Evolutionary conservation across 1,140 invertebrate genomes (phyloP).

Genomic region (Drosophila sp.): DNA sequence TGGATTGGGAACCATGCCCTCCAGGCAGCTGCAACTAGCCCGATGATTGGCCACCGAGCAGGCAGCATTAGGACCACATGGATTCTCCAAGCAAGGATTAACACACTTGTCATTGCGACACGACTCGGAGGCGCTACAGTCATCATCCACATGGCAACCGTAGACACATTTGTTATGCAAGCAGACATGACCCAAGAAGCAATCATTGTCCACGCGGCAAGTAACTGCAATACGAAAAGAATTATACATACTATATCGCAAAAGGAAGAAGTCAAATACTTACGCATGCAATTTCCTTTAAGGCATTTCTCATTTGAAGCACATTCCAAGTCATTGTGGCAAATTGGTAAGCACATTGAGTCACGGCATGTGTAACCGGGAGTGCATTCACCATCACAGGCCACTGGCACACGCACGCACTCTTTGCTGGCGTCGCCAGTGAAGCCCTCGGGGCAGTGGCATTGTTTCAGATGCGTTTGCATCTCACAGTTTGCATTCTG

Average conservation of each 20-base stretch:
- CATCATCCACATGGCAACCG: constrained; percentile 93
- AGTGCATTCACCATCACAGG: constrained; percentile 90
- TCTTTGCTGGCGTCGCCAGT: constrained; percentile 93
- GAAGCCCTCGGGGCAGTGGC: constrained; percentile 92
- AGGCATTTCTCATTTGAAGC: constrained; percentile 96
- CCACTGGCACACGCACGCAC: constrained; percentile 92
- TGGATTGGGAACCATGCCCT: constrained; percentile 92
- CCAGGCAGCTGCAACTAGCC: constrained; percentile 90
- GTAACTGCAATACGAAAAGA: constrained; percentile 86
- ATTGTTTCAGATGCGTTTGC: constrained; percentile 90
- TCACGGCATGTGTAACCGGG: constrained; percentile 88
- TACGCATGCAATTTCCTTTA: constrained; percentile 90
- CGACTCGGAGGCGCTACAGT: constrained; percentile 92
- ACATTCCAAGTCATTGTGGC: constrained; percentile 91
- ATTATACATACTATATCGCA: constrained; percentile 7
- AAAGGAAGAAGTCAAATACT: constrained; percentile 81
- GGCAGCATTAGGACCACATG: constrained; percentile 92
- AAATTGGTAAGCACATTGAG: constrained; percentile 90
- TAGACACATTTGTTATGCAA: constrained; percentile 92
- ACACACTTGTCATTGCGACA: constrained; percentile 91
- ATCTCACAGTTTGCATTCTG: constrained; percentile 92
- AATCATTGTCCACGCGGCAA: constrained; percentile 94
- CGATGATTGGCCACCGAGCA: constrained; percentile 92
- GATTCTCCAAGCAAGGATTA: constrained; percentile 90
- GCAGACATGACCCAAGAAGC: constrained; percentile 95